Evolutionary conservation across 2,888 invertebrate species (phyloP).

Genomic region (Tenthredo mesomela): DNA sequence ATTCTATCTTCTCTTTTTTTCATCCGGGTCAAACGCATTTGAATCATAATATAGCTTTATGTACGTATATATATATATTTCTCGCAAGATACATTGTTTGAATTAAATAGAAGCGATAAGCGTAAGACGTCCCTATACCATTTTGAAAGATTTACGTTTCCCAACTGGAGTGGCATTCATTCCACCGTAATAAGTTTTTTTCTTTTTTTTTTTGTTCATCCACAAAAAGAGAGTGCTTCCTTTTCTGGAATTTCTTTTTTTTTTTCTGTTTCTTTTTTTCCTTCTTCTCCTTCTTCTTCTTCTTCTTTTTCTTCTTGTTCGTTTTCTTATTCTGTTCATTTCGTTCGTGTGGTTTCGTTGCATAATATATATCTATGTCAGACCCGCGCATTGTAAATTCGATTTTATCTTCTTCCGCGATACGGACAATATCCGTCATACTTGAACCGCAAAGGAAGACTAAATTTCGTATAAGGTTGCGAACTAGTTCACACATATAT

Average conservation of each 20-base stretch:
- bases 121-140: background rate
- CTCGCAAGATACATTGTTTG: slow-evolving; percentile 1
- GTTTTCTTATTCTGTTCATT: background rate
- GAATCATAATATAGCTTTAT: background rate
- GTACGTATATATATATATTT: background rate
- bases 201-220: background rate
- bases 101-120: slow-evolving; percentile 1
- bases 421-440: background rate
- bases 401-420: background rate
- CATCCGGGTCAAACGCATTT: background rate
- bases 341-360: background rate
- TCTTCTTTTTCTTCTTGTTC: background rate
- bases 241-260: background rate
- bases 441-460: background rate
- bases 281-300: background rate
- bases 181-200: background rate
- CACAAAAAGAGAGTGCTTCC: background rate
- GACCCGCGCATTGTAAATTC: background rate
- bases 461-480: slow-evolving; percentile 5
- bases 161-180: background rate
- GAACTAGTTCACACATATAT: no score
- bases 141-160: slow-evolving; percentile 10
- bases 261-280: background rate
- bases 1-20: background rate
- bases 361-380: background rate